A percentile compares a stretch with the other conserved stretches of the same genome.
Conservation (phyloP, 2,888 invertebrate species). For the Athrips mouffetella region DNA sequence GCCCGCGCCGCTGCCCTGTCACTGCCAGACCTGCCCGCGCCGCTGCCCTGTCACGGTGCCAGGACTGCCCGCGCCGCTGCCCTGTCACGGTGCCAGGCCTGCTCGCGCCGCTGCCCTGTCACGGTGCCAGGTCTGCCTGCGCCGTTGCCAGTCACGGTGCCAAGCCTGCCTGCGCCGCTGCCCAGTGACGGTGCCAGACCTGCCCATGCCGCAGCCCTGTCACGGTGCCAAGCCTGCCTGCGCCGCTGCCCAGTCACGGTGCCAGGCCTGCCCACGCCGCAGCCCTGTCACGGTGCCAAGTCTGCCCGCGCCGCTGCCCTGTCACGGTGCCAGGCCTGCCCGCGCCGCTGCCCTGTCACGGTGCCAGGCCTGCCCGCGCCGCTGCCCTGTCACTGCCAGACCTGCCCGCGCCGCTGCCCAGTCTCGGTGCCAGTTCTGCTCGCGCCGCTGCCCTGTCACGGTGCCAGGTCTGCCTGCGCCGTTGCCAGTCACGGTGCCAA, state of each 20-base stretch:
- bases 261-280: not conserved
- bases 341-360: constrained; percentile 12
- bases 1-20: constrained; percentile 1
- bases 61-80: constrained; percentile 9
- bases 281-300: not conserved
- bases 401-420: not conserved
- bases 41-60: constrained; percentile 6
- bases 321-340: constrained; percentile 1
- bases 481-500: constrained; percentile 9
- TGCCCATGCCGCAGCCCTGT: not conserved
- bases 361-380: constrained; percentile 5
- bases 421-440: not conserved
- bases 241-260: constrained; percentile 16
- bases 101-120: constrained; percentile 10
- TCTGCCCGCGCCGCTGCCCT: constrained; percentile 13
- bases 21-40: not conserved
- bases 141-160: constrained; percentile 10
- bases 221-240: not conserved
- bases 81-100: constrained; percentile 1
- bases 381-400: constrained; percentile 9
- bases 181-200: not conserved
- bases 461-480: constrained; percentile 5
- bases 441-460: constrained; percentile 3
- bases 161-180: constrained; percentile 9
- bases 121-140: not conserved